Percentiles rank a stretch among this genome's conserved stretches.
These are phyloP conservation scores for Heliocidaris tuberculata DNA, from an alignment of 35 echinoderm and acorn worm genomes.

Conservation along the genomic window DNA sequence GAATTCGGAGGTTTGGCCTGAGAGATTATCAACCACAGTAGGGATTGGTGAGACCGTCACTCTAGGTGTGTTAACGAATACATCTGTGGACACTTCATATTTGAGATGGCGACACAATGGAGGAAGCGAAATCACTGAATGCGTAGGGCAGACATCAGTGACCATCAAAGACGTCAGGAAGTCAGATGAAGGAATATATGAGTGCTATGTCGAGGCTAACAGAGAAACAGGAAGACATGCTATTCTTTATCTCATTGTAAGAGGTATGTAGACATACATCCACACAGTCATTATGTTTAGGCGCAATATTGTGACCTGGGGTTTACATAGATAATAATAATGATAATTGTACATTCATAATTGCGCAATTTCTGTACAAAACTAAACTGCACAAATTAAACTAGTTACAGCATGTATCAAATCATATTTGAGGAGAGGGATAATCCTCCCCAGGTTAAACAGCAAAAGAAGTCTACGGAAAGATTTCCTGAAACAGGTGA, in stretches of 20 bases:
- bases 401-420: no score
- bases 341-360: no score
- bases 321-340: no score
- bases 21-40: neutral
- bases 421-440: no score
- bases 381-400: no score
- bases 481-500: no score
- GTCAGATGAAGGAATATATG: conserved; percentile 71
- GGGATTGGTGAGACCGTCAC: conserved; percentile 45
- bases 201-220: conserved; percentile 49
- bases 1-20: conserved; percentile 35
- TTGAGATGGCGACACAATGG: conserved; percentile 62
- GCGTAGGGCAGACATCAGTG: conserved; percentile 35
- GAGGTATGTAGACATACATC: conserved; percentile 53
- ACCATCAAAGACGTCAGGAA: conserved; percentile 34
- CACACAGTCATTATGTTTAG: no score
- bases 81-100: neutral
- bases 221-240: conserved; percentile 29
- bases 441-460: no score
- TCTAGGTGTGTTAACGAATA: neutral
- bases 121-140: conserved; percentile 34
- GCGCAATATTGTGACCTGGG: no score
- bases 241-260: conserved; percentile 62
- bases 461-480: no score
- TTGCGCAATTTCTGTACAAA: no score